Percentiles rank a stretch among this genome's conserved stretches.
Evolutionary conservation across 2,888 invertebrate genomes (phyloP).

Genomic region (Carpatolechia fugitivella): DNA sequence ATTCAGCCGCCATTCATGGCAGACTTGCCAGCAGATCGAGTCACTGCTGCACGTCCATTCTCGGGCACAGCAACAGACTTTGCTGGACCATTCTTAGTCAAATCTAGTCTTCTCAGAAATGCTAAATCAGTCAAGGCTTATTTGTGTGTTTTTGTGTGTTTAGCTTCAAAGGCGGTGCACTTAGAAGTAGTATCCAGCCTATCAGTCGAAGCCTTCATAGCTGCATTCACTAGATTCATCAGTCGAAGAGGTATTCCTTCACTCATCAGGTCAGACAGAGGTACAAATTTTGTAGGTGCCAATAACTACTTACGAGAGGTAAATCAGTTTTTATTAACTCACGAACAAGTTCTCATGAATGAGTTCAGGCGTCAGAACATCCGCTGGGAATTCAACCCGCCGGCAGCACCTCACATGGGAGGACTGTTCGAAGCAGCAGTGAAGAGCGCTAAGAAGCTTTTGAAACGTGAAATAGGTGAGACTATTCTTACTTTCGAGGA

Average conservation of each 20-base stretch:
- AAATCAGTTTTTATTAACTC: neutral
- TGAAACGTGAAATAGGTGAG: neutral
- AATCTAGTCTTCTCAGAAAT: slow-evolving; percentile 7
- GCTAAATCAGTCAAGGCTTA: slow-evolving; percentile 10
- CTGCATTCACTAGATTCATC: slow-evolving; percentile 18
- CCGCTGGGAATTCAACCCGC: slow-evolving; percentile 18
- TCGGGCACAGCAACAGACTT: slow-evolving; percentile 14
- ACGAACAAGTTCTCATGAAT: neutral
- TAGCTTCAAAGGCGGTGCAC: slow-evolving; percentile 20
- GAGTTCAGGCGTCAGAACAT: neutral
- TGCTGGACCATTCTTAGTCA: slow-evolving; percentile 16
- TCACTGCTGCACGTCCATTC: slow-evolving; percentile 7
- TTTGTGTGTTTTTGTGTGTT: slow-evolving; percentile 16
- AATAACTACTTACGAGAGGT: slow-evolving; percentile 1
- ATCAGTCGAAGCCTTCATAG: slow-evolving; percentile 20
- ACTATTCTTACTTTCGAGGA: slow-evolving; percentile 9
- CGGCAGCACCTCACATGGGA: slow-evolving; percentile 13
- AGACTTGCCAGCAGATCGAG: slow-evolving; percentile 13
- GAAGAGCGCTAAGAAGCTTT: slow-evolving; percentile 11
- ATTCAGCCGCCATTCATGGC: slow-evolving; percentile 14
- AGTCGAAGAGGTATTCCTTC: slow-evolving; percentile 17
- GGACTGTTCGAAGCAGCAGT: slow-evolving; percentile 20
- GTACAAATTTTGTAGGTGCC: slow-evolving; percentile 21
- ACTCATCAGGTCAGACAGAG: slow-evolving; percentile 18
- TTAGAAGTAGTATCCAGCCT: slow-evolving; percentile 17